phyloP scores from a whole-genome alignment of 2,113 vertebrate genomes.

The Sitta europaea region DNA sequence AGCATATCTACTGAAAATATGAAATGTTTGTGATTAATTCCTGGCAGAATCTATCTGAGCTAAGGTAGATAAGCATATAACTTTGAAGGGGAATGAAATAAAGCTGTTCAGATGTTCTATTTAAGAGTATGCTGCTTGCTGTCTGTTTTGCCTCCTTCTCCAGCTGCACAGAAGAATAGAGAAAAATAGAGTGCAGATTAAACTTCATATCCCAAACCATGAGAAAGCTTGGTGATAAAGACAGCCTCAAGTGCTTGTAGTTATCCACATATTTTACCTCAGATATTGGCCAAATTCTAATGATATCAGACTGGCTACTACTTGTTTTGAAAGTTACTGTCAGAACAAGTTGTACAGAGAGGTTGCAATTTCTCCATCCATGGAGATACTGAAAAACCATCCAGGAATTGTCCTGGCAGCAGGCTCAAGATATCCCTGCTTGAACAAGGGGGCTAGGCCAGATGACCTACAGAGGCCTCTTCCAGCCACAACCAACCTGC shows the following conservation, averaged over 20 bases:
- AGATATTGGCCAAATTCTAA: not conserved
- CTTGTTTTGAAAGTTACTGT: not conserved
- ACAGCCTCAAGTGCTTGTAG: not conserved
- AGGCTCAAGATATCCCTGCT: not conserved
- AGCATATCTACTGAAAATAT: not conserved
- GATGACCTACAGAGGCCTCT: not conserved
- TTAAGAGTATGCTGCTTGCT: not conserved
- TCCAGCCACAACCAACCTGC: not conserved
- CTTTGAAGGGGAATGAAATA: not conserved
- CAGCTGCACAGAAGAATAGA: not conserved
- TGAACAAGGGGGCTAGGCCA: not conserved
- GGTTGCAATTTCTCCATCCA: not conserved
- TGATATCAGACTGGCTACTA: not conserved
- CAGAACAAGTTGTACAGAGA: not conserved
- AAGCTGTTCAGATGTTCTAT: not conserved
- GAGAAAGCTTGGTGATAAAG: not conserved
- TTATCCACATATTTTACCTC: accelerated
- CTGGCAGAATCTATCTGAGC: not conserved
- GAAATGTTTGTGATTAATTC: not conserved
- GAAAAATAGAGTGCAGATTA: not conserved
- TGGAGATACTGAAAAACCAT: not conserved
- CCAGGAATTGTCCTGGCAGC: not conserved
- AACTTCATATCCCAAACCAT: not conserved
- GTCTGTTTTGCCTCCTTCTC: not conserved
- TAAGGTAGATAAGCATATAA: not conserved